phyloP scores from a whole-genome alignment of 2,797 vertebrate species.

The Myiotriccus ornatus region DNA sequence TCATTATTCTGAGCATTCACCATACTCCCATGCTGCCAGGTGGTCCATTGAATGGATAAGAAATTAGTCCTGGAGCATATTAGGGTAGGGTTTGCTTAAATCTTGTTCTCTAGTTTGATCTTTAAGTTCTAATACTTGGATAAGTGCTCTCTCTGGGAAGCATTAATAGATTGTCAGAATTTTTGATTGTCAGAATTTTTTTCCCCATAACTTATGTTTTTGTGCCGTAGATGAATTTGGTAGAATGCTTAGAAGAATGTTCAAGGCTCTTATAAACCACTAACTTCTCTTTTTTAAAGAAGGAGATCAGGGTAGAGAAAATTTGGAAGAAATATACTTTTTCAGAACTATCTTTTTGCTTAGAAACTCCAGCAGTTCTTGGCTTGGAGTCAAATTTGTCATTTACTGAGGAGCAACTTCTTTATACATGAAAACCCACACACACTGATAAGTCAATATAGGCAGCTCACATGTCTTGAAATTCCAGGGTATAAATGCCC shows the following conservation, averaged over 20 bases:
- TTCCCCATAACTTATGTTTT: background rate
- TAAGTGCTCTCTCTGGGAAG: background rate
- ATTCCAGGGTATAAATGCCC: conserved; percentile 34
- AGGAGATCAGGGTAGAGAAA: background rate
- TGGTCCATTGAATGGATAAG: background rate
- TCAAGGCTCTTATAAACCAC: background rate
- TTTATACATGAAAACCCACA: conserved; percentile 6
- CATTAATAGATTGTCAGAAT: background rate
- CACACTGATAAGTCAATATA: conserved; percentile 20
- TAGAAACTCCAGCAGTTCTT: background rate
- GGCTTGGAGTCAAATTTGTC: background rate
- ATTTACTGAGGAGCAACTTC: conserved; percentile 15
- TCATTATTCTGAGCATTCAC: background rate
- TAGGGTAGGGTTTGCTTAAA: background rate
- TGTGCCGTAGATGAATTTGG: background rate
- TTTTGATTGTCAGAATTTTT: background rate
- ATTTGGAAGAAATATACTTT: background rate
- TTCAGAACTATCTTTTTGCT: background rate
- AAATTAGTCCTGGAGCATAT: background rate
- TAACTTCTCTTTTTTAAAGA: background rate
- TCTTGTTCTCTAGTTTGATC: background rate
- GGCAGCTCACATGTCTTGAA: conserved; percentile 18
- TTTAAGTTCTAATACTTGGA: background rate
- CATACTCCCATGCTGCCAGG: background rate
- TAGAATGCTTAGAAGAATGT: background rate